Base-by-base conservation (phyloP, 2,888 invertebrate genomes). In the Xestobium rufovillosum region DNA sequence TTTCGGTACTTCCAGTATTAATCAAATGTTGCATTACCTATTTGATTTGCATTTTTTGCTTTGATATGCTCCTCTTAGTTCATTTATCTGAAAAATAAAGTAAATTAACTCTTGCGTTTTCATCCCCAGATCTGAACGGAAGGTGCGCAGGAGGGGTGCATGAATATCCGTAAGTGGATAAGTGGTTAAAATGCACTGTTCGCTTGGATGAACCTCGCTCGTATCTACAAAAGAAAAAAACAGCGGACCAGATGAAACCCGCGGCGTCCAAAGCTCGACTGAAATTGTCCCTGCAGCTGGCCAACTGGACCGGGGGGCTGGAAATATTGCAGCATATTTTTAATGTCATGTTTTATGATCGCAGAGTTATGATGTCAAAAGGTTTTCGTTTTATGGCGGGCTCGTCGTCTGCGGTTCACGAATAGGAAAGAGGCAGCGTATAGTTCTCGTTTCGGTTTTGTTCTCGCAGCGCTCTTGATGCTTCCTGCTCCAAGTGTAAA, bases 181-280 rank as follows among this genome's bases (percentile, higher is more conserved):
- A 61, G 61, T 61, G 61, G 61, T 60, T 60, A 60, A 60, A 61
- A 61, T 61, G 60, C 61, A 59, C 53, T 61, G 51, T 49, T 56
- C 61, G 63, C 61, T 61, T 52, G 57, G 63, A 60, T 62, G 63
- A 61, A 59, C 56, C 55, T 56, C 55, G 57, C 49, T 59, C 59
- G 53, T 60, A 56, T 62, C 58, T 56, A 54, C 55, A 57, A 56
- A 57, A 51, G 55, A 54, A 59, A n/a, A 59, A 53, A 49, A 51
- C 52, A 52, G 48, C 39, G 43, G 51, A 36, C 47, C 55, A 34
- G n/a, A 26, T 13, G 17, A 29, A 39, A 19, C 8, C 23, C 14
- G 12, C 10, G 8, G 10, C n/a, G 8, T 12, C 14, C 36, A 35
- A 25, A 41, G 40, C 46, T 44, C 16, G 23, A 40, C 6, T 27